A percentile compares a stretch with the other conserved stretches of the same genome.
These are phyloP conservation scores for Parotocinclus haroldoi DNA, from an alignment of 2,797 vertebrate species.

Conservation along the genomic window DNA sequence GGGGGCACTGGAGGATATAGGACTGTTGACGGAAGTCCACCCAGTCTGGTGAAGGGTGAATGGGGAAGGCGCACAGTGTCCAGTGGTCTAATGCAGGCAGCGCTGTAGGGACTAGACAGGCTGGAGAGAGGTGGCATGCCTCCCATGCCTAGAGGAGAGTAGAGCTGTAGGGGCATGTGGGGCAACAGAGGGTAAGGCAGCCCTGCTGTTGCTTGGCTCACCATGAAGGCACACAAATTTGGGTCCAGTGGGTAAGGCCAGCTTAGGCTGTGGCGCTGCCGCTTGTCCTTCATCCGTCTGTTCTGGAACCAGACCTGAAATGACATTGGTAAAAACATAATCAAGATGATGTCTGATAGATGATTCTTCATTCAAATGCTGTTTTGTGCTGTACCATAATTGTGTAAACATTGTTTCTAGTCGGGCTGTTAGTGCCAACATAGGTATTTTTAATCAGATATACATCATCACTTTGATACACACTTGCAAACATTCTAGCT, in stretches of 20 bases:
- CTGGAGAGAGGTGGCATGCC: slow-evolving; percentile 47
- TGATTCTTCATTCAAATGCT: no score
- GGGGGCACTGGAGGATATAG: slow-evolving; percentile 53
- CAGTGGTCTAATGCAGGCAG: slow-evolving; percentile 52
- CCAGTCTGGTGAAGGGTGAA: slow-evolving; percentile 50
- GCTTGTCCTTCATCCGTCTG: slow-evolving; percentile 74
- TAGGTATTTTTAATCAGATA: no score
- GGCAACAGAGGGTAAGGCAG: slow-evolving; percentile 56
- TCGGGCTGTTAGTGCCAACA: no score
- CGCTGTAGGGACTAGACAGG: slow-evolving; percentile 51
- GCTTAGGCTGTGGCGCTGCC: slow-evolving; percentile 63
- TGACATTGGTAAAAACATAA: slow-evolving; percentile 9
- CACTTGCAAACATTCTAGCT: not conserved
- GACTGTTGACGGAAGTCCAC: slow-evolving; percentile 49
- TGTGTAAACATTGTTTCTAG: no score
- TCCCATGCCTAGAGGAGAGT: slow-evolving; percentile 55
- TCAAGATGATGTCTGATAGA: not conserved
- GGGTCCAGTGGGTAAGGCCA: slow-evolving; percentile 64
- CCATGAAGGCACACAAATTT: slow-evolving; percentile 61
- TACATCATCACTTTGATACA: no score
- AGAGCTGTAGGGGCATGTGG: slow-evolving; percentile 60
- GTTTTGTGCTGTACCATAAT: no score
- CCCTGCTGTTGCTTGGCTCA: slow-evolving; percentile 56
- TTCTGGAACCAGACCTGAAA: slow-evolving; percentile 71
- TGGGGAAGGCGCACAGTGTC: slow-evolving; percentile 58